phyloP scores from a whole-genome alignment of 1,140 invertebrate species.

The Bombus pascuorum region DNA sequence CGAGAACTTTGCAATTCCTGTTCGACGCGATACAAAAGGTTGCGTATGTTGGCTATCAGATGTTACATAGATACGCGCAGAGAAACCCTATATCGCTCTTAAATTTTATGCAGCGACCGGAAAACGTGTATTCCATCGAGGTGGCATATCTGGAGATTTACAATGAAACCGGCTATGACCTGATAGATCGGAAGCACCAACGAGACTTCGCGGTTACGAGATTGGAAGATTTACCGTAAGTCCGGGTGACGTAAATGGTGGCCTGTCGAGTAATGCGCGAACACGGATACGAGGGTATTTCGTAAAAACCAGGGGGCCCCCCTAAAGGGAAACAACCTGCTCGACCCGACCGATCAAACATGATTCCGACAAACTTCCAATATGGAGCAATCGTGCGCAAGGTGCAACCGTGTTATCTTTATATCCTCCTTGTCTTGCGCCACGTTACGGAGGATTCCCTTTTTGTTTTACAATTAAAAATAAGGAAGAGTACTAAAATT shows the following conservation, averaged over 20 bases:
- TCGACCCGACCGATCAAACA: background rate
- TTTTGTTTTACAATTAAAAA: background rate
- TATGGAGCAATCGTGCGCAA: slow-evolving; percentile 40
- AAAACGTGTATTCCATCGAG: slow-evolving; percentile 76
- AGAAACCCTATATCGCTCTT: slow-evolving; percentile 34
- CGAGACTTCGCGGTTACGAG: slow-evolving; percentile 75
- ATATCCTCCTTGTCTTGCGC: background rate
- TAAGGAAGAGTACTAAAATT: background rate
- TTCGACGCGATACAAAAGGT: slow-evolving; percentile 84
- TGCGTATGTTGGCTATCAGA: slow-evolving; percentile 4
- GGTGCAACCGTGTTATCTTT: background rate
- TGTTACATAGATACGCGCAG: slow-evolving; percentile 28
- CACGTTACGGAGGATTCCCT: no score
- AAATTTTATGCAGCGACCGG: slow-evolving; percentile 66
- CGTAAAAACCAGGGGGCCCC: slow-evolving; percentile 50
- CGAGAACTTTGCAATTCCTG: slow-evolving; percentile 83
- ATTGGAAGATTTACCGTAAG: slow-evolving; percentile 85
- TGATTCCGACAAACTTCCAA: slow-evolving; percentile 41
- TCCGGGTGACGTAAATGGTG: slow-evolving; percentile 57
- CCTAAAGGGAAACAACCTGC: slow-evolving; percentile 17
- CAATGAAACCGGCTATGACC: slow-evolving; percentile 85
- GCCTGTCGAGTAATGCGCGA: slow-evolving; percentile 14
- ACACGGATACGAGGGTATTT: slow-evolving; percentile 53
- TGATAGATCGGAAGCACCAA: slow-evolving; percentile 84
- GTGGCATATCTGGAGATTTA: slow-evolving; percentile 84